Conservation (phyloP, 1,140 invertebrate species). For the Trinorchestia longiramus region DNA sequence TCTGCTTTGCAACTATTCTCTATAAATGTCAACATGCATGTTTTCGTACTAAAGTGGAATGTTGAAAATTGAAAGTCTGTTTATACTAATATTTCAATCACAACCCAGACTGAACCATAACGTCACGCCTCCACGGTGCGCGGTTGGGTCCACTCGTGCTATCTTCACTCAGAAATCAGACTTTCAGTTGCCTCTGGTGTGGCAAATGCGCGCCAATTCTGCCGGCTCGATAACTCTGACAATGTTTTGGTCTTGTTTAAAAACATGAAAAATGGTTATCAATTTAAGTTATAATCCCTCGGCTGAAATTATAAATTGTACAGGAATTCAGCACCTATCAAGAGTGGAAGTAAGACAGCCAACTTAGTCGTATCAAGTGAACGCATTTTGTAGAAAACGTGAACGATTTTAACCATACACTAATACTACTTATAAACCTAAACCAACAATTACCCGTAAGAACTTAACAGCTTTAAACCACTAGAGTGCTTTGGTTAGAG, state of each 20-base stretch:
- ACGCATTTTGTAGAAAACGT: too few species aligned
- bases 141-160: too few species aligned
- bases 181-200: too few species aligned
- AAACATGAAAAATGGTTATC: not conserved
- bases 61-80: not conserved
- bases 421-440: not conserved
- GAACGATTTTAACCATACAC: too few species aligned
- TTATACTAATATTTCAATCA: not conserved
- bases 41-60: not conserved
- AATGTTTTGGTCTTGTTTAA: too few species aligned
- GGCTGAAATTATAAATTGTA: too few species aligned
- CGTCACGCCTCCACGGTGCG: not conserved
- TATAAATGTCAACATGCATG: not conserved
- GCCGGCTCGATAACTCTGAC: too few species aligned
- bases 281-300: not conserved
- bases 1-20: not conserved
- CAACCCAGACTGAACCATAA: not conserved
- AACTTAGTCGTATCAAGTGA: too few species aligned
- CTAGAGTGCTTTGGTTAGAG: not conserved
- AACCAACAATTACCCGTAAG: not conserved
- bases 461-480: not conserved
- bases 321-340: too few species aligned
- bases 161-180: too few species aligned
- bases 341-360: too few species aligned
- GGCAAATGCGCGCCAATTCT: too few species aligned